Conservation (phyloP, 1,140 invertebrate species). For the Drosophila micromelanica region DNA sequence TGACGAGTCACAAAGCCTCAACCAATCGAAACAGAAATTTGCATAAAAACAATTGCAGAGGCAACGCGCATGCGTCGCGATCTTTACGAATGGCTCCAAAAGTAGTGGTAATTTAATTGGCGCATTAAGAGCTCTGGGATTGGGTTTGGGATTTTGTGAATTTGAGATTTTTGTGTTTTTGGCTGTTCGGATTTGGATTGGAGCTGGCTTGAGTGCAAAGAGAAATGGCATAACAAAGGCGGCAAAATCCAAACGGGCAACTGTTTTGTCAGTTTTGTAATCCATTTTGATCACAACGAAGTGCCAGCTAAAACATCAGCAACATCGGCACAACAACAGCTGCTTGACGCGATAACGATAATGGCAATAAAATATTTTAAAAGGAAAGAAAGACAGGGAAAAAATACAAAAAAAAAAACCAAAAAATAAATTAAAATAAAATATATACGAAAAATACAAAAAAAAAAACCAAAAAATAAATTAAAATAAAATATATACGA, state of each 20-base stretch:
- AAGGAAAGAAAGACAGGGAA: slow-evolving; percentile 17
- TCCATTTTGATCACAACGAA: slow-evolving; percentile 29
- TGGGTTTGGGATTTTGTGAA: not conserved
- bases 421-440: slow-evolving; percentile 5
- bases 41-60: slow-evolving; percentile 73
- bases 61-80: slow-evolving; percentile 19
- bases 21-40: slow-evolving; percentile 68
- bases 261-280: slow-evolving; percentile 50
- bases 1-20: slow-evolving; percentile 17
- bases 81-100: slow-evolving; percentile 25
- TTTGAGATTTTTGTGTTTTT: not conserved
- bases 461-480: slow-evolving; percentile 8
- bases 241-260: slow-evolving; percentile 37
- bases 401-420: not conserved
- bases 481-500: slow-evolving; percentile 6
- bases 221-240: slow-evolving; percentile 72
- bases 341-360: slow-evolving; percentile 61
- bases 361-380: slow-evolving; percentile 35
- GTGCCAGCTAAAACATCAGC: slow-evolving; percentile 36
- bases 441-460: slow-evolving; percentile 3
- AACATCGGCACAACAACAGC: slow-evolving; percentile 6
- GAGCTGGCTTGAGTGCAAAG: slow-evolving; percentile 35
- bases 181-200: slow-evolving; percentile 9
- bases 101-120: slow-evolving; percentile 75
- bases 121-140: slow-evolving; percentile 57